A percentile compares a stretch with the other conserved stretches of the same genome.
phyloP scores from a whole-genome alignment of 2,113 vertebrate species.

The Atractosteus spatula region DNA sequence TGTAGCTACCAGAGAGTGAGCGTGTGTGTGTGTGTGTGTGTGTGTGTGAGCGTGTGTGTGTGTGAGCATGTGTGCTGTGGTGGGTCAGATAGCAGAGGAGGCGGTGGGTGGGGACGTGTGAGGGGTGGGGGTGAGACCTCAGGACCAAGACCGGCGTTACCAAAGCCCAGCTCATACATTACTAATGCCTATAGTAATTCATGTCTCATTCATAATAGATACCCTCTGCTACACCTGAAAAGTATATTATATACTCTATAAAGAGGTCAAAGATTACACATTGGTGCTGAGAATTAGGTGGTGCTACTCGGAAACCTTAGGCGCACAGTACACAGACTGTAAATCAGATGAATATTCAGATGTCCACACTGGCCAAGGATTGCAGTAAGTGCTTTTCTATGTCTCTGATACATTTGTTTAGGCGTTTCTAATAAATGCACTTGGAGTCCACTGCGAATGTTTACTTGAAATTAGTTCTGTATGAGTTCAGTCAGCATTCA shows the following conservation, averaged over 20 bases:
- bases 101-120: slow-evolving; percentile 13
- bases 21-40: slow-evolving; percentile 16
- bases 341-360: slow-evolving; percentile 24
- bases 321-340: slow-evolving; percentile 15
- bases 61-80: slow-evolving; percentile 22
- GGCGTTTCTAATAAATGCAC: not conserved
- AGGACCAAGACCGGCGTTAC: slow-evolving; percentile 41
- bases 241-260: slow-evolving; percentile 55
- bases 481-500: not conserved
- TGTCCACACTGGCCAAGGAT: not conserved
- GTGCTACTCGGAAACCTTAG: not conserved
- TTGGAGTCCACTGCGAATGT: not conserved
- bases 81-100: slow-evolving; percentile 9
- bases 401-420: not conserved
- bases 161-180: slow-evolving; percentile 58
- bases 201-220: slow-evolving; percentile 68
- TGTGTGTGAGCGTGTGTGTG: not conserved
- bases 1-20: slow-evolving; percentile 39
- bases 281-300: slow-evolving; percentile 7
- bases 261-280: slow-evolving; percentile 52
- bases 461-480: not conserved
- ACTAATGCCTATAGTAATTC: slow-evolving; percentile 53
- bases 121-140: slow-evolving; percentile 26
- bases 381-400: not conserved
- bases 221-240: slow-evolving; percentile 46